phyloP scores from a whole-genome alignment of 2,888 invertebrate genomes.

The Pandemis cinnamomeana region DNA sequence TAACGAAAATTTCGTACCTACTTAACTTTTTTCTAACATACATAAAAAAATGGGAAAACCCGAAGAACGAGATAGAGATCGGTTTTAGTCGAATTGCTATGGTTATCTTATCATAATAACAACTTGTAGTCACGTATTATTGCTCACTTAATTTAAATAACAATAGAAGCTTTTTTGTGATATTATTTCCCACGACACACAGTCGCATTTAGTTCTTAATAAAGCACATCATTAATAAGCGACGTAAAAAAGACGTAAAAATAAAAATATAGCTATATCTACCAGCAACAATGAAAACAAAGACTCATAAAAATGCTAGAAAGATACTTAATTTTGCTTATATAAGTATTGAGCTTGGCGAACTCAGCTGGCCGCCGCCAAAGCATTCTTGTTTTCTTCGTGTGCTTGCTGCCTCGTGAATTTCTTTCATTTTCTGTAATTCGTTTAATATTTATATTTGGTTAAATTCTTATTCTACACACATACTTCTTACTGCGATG shows the following conservation, averaged over 20 bases:
- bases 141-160: background rate
- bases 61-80: background rate
- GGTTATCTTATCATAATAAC: background rate
- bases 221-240: background rate
- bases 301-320: slow-evolving; percentile 32
- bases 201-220: background rate
- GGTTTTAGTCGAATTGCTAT: background rate
- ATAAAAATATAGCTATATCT: slow-evolving; percentile 16
- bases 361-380: slow-evolving; percentile 11
- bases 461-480: background rate
- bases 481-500: background rate
- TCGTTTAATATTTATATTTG: slow-evolving; percentile 3
- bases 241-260: background rate
- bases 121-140: background rate
- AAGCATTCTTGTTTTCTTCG: slow-evolving; percentile 13
- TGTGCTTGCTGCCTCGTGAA: slow-evolving; percentile 4
- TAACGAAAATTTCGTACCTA: background rate
- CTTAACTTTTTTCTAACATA: background rate
- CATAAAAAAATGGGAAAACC: background rate
- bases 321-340: slow-evolving; percentile 34
- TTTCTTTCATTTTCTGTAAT: slow-evolving; percentile 5
- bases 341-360: slow-evolving; percentile 29
- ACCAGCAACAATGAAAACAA: slow-evolving; percentile 25
- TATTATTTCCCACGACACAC: background rate
- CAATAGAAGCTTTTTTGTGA: background rate